Evolutionary conservation across 92 coral and sea anemone species (phyloP).

Genomic region (Palythoa grandis): DNA sequence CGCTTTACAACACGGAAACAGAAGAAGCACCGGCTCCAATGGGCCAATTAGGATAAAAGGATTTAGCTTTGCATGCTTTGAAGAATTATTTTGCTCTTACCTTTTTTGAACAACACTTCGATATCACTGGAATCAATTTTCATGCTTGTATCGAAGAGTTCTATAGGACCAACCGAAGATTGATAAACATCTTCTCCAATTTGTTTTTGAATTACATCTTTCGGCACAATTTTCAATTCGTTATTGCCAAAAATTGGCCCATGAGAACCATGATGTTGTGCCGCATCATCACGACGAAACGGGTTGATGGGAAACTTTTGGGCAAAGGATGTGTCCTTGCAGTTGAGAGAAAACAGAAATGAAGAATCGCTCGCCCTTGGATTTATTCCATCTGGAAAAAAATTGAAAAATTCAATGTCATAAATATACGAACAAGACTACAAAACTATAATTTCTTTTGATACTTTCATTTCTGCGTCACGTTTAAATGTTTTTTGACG

Average conservation of each 20-base stretch:
- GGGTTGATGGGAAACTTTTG: conserved; percentile 15
- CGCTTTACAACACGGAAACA: too few species aligned
- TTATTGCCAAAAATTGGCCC: conserved; percentile 10
- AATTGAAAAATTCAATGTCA: neutral
- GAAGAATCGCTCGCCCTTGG: conserved; percentile 13
- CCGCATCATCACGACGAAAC: neutral
- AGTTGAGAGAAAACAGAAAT: conserved; percentile 27
- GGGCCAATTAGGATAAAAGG: neutral
- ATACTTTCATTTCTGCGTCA: too few species aligned
- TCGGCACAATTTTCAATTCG: neutral
- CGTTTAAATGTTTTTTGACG: too few species aligned
- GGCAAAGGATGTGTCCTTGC: conserved; percentile 4
- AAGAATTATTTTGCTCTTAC: neutral
- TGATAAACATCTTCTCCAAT: conserved; percentile 2
- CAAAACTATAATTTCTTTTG: too few species aligned
- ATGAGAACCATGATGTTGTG: neutral
- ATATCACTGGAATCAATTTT: neutral
- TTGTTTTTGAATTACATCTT: neutral
- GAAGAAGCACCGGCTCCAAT: neutral
- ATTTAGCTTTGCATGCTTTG: neutral
- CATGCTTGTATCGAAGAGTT: neutral
- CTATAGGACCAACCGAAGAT: neutral
- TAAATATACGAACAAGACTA: too few species aligned
- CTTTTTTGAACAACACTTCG: conserved; percentile 35
- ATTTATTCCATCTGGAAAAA: neutral